Percentiles rank a stretch among this genome's conserved stretches.
Conservation (phyloP, 2,888 invertebrate genomes). For the Micoletzkya japonica region DNA sequence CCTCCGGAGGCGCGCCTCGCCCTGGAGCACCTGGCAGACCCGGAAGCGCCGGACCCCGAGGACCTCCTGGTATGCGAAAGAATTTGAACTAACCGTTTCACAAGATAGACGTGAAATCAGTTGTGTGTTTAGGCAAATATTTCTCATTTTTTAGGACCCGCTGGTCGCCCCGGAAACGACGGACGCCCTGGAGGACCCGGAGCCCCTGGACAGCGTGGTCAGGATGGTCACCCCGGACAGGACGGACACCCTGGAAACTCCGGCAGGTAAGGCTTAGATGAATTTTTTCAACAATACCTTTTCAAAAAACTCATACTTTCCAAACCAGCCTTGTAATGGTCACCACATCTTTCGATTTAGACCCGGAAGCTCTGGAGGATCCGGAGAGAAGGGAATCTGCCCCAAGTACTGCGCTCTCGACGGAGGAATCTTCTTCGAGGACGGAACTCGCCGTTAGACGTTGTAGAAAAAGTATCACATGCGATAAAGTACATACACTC, state of each 20-base stretch:
- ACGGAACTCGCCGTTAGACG: slow-evolving; percentile 26
- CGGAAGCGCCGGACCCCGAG: not conserved
- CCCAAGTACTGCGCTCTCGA: slow-evolving; percentile 27
- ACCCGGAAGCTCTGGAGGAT: slow-evolving; percentile 18
- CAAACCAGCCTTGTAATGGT: not conserved
- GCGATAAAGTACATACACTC: too few relatives aligned
- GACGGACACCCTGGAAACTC: not conserved
- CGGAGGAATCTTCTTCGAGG: slow-evolving; percentile 28
- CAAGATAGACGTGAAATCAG: not conserved
- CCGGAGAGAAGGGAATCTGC: slow-evolving; percentile 27
- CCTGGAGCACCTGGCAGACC: not conserved
- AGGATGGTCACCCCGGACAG: not conserved
- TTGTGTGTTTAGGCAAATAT: too few relatives aligned
- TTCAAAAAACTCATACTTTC: not conserved
- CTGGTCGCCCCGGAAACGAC: not conserved
- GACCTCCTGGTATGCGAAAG: not conserved
- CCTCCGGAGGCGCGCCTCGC: not conserved
- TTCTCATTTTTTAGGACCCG: too few relatives aligned
- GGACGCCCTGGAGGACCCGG: not conserved
- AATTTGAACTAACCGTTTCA: not conserved
- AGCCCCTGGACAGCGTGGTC: not conserved
- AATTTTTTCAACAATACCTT: not conserved
- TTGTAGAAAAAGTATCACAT: too few relatives aligned
- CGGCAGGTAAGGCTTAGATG: not conserved
- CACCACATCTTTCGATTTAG: not conserved